A percentile compares a stretch with the other conserved stretches of the same genome.
These are phyloP conservation scores for Tringa solitaria DNA, from an alignment of 2,113 vertebrate genomes.

Conservation along the genomic window DNA sequence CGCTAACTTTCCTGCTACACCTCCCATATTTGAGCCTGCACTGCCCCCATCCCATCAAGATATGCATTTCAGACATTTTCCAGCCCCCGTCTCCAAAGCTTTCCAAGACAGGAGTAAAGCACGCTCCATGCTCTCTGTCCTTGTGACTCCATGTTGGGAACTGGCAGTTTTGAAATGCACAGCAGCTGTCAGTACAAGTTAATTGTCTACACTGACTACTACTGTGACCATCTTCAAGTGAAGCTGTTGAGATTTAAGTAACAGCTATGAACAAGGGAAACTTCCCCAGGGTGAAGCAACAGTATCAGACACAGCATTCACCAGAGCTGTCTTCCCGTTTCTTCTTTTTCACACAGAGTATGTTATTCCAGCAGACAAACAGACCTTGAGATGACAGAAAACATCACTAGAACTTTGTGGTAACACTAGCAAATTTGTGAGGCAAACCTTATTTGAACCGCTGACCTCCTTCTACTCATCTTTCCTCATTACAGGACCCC, in stretches of 20 bases:
- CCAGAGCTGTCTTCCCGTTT: fast-evolving
- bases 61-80: not conserved
- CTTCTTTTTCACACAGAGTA: not conserved
- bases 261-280: not conserved
- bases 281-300: not conserved
- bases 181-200: not conserved
- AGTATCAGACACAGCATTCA: not conserved
- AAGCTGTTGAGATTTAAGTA: not conserved
- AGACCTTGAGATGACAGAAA: not conserved
- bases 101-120: not conserved
- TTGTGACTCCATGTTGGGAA: not conserved
- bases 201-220: not conserved
- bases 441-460: not conserved
- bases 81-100: not conserved
- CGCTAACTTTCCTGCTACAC: not conserved
- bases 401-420: not conserved
- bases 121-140: not conserved
- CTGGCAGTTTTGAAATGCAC: not conserved
- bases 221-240: not conserved
- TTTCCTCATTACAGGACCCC: not conserved
- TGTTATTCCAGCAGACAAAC: not conserved
- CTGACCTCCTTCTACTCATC: not conserved
- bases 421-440: not conserved
- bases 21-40: not conserved
- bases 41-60: not conserved